A percentile compares a stretch with the other conserved stretches of the same genome.
Evolutionary conservation across 2,113 vertebrate species (phyloP).

Genomic region (Phyllostomus hastatus): DNA sequence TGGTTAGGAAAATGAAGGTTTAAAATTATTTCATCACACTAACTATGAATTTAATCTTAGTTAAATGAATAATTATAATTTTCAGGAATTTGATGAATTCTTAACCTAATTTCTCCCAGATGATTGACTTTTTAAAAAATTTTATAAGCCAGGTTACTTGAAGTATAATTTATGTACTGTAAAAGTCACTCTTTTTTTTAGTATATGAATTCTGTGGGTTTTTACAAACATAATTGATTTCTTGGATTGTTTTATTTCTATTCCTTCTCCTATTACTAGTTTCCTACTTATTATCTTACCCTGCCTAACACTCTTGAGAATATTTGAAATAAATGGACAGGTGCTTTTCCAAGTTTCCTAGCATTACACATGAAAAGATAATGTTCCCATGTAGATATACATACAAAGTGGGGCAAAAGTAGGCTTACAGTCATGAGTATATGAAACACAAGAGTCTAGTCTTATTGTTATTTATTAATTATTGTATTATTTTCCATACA

Average conservation of each 20-base stretch:
- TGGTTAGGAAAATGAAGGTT: neutral
- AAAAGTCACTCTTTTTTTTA: neutral
- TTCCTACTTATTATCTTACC: neutral
- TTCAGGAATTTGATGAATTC: slow-evolving; percentile 28
- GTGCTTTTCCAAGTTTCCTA: neutral
- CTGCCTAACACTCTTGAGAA: neutral
- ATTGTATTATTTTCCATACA: neutral
- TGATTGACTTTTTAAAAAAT: neutral
- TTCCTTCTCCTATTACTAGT: neutral
- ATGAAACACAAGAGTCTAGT: neutral
- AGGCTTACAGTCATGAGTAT: neutral
- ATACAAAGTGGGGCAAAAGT: neutral
- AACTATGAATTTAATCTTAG: neutral
- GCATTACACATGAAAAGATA: neutral
- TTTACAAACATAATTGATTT: neutral
- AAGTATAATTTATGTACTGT: neutral
- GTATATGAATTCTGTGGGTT: neutral
- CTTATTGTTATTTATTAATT: neutral
- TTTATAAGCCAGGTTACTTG: neutral
- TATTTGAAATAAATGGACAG: neutral
- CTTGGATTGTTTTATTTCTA: neutral
- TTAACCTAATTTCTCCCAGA: neutral
- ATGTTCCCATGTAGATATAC: neutral
- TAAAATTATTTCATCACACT: neutral
- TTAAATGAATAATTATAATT: neutral